These are phyloP conservation scores for Homarus americanus DNA, from an alignment of 1,140 invertebrate genomes.

Conservation along the genomic window DNA sequence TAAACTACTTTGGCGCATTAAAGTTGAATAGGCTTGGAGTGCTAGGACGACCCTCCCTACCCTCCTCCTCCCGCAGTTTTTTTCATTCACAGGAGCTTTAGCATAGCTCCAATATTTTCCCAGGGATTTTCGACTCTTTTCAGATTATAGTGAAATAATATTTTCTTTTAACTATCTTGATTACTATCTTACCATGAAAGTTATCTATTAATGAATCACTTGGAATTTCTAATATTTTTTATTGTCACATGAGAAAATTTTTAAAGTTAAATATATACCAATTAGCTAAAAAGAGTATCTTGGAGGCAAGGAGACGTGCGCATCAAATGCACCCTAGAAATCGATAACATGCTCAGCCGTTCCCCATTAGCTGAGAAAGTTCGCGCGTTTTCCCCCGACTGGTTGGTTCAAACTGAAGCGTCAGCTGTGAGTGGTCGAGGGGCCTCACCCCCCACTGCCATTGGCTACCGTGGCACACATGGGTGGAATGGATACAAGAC, in stretches of 20 bases:
- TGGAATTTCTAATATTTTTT: neutral
- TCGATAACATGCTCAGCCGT: neutral
- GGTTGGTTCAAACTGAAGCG: neutral
- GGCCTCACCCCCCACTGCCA: neutral
- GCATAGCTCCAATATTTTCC: neutral
- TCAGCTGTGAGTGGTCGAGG: neutral
- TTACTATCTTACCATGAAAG: no score
- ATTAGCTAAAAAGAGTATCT: neutral
- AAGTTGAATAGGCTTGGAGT: no score
- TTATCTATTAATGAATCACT: neutral
- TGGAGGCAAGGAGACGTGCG: neutral
- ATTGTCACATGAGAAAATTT: neutral
- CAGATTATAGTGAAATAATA: neutral
- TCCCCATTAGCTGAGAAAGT: neutral
- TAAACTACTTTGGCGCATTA: no score
- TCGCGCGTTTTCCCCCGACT: neutral
- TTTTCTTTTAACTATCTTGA: no score
- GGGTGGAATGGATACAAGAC: neutral
- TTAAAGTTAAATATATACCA: neutral
- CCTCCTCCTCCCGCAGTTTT: no score
- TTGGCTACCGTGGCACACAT: neutral
- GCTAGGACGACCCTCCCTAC: no score
- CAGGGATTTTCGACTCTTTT: neutral
- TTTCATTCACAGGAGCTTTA: neutral
- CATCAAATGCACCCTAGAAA: neutral